Percentiles rank a stretch among this genome's conserved stretches.
These are phyloP conservation scores for Halichoeres trimaculatus DNA, from an alignment of 2,113 vertebrate genomes.

Conservation along the genomic window DNA sequence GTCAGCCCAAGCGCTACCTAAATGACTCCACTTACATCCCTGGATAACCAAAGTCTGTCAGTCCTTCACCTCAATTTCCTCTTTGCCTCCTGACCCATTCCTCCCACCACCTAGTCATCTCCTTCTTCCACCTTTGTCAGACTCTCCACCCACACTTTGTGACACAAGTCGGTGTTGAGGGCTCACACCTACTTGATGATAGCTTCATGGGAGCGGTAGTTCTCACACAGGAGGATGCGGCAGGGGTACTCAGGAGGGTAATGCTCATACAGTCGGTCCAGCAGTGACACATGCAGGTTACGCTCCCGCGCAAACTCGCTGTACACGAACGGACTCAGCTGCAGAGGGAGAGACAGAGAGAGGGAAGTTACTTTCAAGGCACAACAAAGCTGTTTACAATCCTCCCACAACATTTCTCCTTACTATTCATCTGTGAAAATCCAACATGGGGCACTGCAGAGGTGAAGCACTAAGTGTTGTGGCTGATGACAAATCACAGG, in stretches of 20 bases:
- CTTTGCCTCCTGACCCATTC: not conserved
- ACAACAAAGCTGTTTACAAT: not conserved
- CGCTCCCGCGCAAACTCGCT: constrained; percentile 98
- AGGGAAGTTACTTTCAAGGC: constrained; percentile 11
- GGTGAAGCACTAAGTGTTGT: no score
- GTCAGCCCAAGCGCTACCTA: not conserved
- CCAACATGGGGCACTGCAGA: not conserved
- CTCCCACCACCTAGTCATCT: not conserved
- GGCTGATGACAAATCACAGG: no score
- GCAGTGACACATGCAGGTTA: constrained; percentile 95
- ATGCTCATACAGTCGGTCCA: constrained; percentile 98
- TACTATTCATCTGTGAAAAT: constrained; percentile 1
- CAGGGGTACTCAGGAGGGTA: constrained; percentile 97
- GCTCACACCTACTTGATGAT: constrained; percentile 99
- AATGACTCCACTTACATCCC: not conserved
- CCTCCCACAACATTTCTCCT: not conserved
- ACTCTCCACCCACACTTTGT: constrained; percentile 3
- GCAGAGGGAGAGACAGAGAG: constrained; percentile 69
- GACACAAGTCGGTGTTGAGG: constrained; percentile 62
- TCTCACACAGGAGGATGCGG: constrained; percentile 98
- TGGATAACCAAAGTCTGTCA: not conserved
- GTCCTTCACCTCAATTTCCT: not conserved
- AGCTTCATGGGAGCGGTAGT: constrained; percentile 99
- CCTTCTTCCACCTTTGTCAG: constrained; percentile 10
- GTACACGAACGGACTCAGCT: constrained; percentile 99